Evolutionary conservation across 2,888 invertebrate species (phyloP).

Genomic region (Metalampra italica): DNA sequence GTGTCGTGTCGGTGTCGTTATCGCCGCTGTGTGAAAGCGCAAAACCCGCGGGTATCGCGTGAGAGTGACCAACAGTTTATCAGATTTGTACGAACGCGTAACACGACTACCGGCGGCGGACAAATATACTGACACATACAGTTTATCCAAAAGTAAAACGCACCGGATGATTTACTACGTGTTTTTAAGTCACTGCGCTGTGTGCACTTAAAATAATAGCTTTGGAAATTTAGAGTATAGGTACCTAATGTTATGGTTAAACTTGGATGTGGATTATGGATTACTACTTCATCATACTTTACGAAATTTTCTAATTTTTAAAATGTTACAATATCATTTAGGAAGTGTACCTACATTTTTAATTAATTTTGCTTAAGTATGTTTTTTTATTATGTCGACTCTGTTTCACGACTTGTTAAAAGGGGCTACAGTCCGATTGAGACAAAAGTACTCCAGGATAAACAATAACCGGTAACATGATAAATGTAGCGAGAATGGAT

Average conservation of each 20-base stretch:
- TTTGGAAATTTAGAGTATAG: not conserved
- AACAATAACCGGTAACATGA: constrained; percentile 49
- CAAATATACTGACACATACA: constrained; percentile 42
- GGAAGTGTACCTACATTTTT: too few relatives aligned
- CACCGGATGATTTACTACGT: constrained; percentile 33
- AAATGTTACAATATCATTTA: too few relatives aligned
- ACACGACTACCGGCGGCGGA: constrained; percentile 43
- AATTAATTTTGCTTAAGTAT: too few relatives aligned
- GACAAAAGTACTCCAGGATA: constrained; percentile 34
- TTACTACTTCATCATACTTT: too few relatives aligned
- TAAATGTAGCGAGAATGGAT: constrained; percentile 53
- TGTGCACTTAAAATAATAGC: not conserved
- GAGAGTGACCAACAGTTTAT: constrained; percentile 40
- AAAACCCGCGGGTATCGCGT: constrained; percentile 43
- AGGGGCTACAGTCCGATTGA: constrained; percentile 14
- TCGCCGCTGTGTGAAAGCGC: too few relatives aligned
- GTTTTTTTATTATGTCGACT: too few relatives aligned
- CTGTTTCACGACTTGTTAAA: too few relatives aligned
- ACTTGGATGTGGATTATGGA: too few relatives aligned
- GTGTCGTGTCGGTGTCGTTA: too few relatives aligned
- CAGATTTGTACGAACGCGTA: constrained; percentile 52
- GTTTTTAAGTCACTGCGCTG: constrained; percentile 16
- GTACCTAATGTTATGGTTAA: too few relatives aligned
- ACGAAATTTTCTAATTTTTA: too few relatives aligned
- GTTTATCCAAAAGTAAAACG: constrained; percentile 19